Percentiles rank a stretch among this genome's conserved stretches.
Evolutionary conservation across 2,888 invertebrate species (phyloP).

Genomic region (Corythucha ciliata): DNA sequence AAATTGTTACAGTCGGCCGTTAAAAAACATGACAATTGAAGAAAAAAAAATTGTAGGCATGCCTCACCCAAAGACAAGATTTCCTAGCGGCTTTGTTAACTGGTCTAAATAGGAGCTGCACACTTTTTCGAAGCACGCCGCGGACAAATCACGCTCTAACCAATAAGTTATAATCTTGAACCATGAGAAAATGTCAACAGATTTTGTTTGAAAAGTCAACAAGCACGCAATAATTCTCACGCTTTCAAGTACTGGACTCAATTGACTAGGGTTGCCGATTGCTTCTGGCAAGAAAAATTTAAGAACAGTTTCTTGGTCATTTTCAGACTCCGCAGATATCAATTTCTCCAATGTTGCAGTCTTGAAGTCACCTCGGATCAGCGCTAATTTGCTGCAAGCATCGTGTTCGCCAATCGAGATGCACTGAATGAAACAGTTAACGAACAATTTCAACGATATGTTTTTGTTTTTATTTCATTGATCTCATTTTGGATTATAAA

Average conservation of each 20-base stretch:
- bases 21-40: neutral
- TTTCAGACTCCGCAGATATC: constrained; percentile 4
- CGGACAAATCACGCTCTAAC: neutral
- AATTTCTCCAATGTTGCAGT: constrained; percentile 20
- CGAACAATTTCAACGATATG: too few relatives aligned
- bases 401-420: constrained; percentile 43
- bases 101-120: neutral
- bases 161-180: neutral
- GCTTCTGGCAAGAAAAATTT: neutral
- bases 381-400: constrained; percentile 44
- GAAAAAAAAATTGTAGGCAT: neutral
- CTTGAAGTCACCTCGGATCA: constrained; percentile 35
- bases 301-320: constrained; percentile 14
- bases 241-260: neutral
- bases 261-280: neutral
- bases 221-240: neutral
- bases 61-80: neutral
- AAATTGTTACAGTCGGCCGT: neutral
- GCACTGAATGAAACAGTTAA: constrained; percentile 39
- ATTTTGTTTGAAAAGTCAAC: neutral
- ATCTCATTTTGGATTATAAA: too few relatives aligned
- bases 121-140: neutral
- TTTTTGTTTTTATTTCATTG: too few relatives aligned
- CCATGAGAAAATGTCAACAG: too few relatives aligned
- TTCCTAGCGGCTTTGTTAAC: neutral